Conservation (phyloP, 2,797 vertebrate genomes). For the Lophotriccus pileatus region DNA sequence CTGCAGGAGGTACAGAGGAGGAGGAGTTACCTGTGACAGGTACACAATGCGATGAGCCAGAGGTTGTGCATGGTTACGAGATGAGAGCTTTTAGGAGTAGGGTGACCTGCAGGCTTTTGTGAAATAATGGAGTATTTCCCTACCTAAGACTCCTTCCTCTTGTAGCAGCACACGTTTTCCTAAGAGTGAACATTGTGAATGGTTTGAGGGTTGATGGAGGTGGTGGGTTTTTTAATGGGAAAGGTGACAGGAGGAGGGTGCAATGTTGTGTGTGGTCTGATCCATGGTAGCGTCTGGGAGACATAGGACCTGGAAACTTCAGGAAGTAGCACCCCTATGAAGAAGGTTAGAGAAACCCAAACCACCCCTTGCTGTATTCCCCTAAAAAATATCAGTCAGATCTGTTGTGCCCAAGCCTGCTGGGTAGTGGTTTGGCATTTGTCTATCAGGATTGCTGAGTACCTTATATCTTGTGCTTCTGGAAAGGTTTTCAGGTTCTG, state of each 20-base stretch:
- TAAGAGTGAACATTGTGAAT: not conserved
- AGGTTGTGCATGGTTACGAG: rapidly evolving
- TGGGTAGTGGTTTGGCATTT: not conserved
- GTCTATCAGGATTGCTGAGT: not conserved
- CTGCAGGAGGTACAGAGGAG: not conserved
- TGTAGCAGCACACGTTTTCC: rapidly evolving
- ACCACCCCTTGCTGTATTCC: not conserved
- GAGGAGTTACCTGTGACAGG: not conserved
- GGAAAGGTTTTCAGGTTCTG: not conserved
- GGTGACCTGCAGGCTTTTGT: not conserved
- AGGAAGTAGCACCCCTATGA: not conserved
- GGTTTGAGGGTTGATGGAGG: not conserved
- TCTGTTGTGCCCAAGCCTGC: not conserved
- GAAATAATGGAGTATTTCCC: not conserved
- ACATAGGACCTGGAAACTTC: not conserved
- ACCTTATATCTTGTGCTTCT: not conserved
- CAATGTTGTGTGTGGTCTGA: not conserved
- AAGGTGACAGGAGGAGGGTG: not conserved
- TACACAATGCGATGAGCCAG: not conserved
- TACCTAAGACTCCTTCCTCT: not conserved
- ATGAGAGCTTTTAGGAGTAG: not conserved
- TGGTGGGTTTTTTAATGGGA: not conserved
- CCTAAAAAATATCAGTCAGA: not conserved
- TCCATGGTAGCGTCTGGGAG: not conserved
- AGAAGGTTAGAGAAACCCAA: not conserved